Evolutionary conservation across 2,888 invertebrate genomes (phyloP), one percentile per base, ranked within the genome.

Genomic region (Xestia c-nigrum): DNA sequence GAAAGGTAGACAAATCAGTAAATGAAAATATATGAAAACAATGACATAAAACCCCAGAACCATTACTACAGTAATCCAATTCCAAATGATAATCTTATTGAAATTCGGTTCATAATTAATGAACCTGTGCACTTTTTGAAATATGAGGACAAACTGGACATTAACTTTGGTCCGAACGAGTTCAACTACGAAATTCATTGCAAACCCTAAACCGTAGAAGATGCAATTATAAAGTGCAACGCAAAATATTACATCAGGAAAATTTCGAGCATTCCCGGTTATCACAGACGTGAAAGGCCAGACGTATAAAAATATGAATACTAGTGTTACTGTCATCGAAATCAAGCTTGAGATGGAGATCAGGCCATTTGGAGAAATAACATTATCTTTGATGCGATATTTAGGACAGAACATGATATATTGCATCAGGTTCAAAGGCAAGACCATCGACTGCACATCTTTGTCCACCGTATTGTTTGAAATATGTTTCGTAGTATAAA

Each of bases 341-440:
- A 78, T 2, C 7, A 71, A 16, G 38, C 46, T 85, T 24, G 57
- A 57, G 14, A 57, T 24, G 24, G 57, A 24, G 6, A 57, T 24
- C 24, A 14, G 24, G 57, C 57, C 16, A 57, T 16, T 57, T 57
- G 14, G 57, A 24, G 57, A 16, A 14, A 57, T 57, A 24, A 24
- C 0, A n/a, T 81, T 47, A 1, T 73, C 9, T 47, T 59, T 76
- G 21, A 85, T 78, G 3, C 47, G n/a, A 52, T 85, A 85, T 59
- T 81, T 83, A 3, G 78, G 78, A 24, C 63, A 72, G 12, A 73
- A 65, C 24, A 65, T 68, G 12, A 77, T n/a, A 38, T 66, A 19
- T 31, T 85, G 85, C 70, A 81, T 72, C 7, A 85, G n/a, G 19
- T 80, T 76, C 12, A 85, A 74, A 40, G 80, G 85, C 12, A 50